These are phyloP conservation scores for Pyrocoelia pectoralis DNA, from an alignment of 2,888 invertebrate species.

Conservation along the genomic window DNA sequence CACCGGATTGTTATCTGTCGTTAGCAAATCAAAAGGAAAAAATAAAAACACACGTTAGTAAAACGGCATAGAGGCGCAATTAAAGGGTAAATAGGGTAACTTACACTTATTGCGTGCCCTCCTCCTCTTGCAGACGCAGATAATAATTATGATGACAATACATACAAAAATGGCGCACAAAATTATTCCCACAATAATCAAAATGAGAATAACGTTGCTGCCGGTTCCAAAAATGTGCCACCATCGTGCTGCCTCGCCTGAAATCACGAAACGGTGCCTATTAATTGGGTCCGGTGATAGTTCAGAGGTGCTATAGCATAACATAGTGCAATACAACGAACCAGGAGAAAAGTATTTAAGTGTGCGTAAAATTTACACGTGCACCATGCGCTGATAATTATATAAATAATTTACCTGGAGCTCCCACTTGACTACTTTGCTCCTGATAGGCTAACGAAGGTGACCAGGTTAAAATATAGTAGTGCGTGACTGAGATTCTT, in stretches of 20 bases:
- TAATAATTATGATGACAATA: conserved; percentile 85
- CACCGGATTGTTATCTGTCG: conserved; percentile 80
- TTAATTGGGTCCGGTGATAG: no score
- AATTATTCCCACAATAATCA: conserved; percentile 72
- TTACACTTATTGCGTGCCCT: conserved; percentile 84
- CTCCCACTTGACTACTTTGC: conserved; percentile 67
- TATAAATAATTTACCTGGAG: conserved; percentile 57
- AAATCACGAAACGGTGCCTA: background rate
- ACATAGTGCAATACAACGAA: conserved; percentile 28
- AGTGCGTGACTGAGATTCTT: conserved; percentile 41
- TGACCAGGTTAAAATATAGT: conserved; percentile 33
- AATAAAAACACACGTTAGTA: conserved; percentile 28
- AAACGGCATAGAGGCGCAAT: no score
- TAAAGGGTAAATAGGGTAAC: conserved; percentile 55
- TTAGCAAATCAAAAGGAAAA: conserved; percentile 56
- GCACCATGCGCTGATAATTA: conserved; percentile 40
- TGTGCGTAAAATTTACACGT: conserved; percentile 36
- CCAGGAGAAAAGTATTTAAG: conserved; percentile 50
- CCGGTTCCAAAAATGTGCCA: conserved; percentile 82
- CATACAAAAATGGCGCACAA: conserved; percentile 79
- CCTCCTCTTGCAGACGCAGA: conserved; percentile 85
- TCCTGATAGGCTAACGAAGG: conserved; percentile 72
- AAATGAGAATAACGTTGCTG: conserved; percentile 77
- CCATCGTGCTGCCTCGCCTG: conserved; percentile 76
- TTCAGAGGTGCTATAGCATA: no score